These are phyloP conservation scores for Phalacrocorax aristotelis DNA, from an alignment of 2,113 vertebrate genomes.

Conservation along the genomic window DNA sequence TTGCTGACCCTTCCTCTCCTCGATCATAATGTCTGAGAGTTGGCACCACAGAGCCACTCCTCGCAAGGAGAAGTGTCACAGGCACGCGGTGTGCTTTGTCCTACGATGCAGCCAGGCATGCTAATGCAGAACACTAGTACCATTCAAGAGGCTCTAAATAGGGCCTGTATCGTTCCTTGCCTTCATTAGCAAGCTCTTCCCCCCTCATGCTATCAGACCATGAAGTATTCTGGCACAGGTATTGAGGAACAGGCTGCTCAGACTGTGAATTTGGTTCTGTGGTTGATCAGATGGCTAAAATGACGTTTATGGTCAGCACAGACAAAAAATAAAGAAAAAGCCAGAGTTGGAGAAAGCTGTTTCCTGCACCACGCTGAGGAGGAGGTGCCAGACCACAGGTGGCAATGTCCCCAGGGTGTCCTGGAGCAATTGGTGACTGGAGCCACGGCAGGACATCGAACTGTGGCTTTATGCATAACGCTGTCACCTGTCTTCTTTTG, in stretches of 20 bases:
- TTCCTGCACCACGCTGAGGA: not conserved
- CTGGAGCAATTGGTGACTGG: rapidly evolving
- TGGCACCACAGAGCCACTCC: not conserved
- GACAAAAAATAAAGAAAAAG: not conserved
- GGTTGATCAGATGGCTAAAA: not conserved
- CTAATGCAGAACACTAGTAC: not conserved
- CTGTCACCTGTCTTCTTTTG: not conserved
- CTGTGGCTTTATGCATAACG: rapidly evolving
- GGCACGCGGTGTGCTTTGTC: not conserved
- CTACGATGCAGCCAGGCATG: rapidly evolving
- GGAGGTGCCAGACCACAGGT: not conserved
- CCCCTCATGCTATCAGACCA: not conserved
- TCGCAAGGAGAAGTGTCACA: not conserved
- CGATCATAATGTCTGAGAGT: not conserved
- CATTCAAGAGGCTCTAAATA: not conserved
- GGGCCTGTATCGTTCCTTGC: not conserved
- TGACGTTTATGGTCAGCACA: not conserved
- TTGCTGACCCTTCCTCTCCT: not conserved
- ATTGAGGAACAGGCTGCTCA: not conserved
- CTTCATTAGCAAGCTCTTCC: not conserved
- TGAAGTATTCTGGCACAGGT: not conserved
- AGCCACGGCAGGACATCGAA: not conserved
- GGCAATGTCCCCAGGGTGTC: not conserved
- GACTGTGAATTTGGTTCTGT: not conserved
- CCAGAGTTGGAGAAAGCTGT: not conserved